These are phyloP conservation scores for Chauna torquata DNA, from an alignment of 2,113 vertebrate species.

Conservation along the genomic window DNA sequence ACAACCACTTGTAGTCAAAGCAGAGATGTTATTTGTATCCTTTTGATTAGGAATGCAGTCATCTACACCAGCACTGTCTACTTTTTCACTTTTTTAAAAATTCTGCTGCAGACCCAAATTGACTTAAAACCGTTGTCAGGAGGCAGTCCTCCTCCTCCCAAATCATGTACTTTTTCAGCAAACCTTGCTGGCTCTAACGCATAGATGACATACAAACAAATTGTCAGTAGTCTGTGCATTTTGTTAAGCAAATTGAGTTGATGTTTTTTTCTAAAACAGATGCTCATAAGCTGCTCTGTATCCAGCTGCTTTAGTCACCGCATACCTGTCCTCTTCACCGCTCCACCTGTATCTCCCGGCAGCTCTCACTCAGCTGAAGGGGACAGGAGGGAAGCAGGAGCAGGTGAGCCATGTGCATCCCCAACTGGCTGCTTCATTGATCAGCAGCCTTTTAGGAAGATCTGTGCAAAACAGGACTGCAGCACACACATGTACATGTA, in stretches of 20 bases:
- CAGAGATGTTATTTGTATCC: neutral
- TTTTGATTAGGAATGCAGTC: neutral
- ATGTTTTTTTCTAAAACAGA: neutral
- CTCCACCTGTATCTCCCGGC: neutral
- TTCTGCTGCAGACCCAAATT: neutral
- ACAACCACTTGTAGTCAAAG: neutral
- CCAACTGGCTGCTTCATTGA: neutral
- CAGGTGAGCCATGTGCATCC: neutral
- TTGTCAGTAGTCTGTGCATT: neutral
- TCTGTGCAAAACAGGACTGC: neutral
- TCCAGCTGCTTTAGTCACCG: neutral
- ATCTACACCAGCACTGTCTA: neutral
- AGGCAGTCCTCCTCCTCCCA: neutral
- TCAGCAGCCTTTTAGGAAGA: neutral
- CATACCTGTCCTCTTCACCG: neutral
- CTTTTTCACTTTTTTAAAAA: neutral
- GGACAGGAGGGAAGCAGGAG: neutral
- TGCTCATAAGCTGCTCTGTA: neutral
- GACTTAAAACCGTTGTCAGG: neutral
- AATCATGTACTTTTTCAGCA: neutral
- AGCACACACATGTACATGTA: neutral
- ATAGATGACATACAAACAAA: neutral
- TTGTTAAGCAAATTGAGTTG: neutral
- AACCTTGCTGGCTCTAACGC: neutral
- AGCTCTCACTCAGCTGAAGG: neutral